Evolutionary conservation across 2,888 invertebrate genomes (phyloP).

Genomic region (Iselma pallidipennis): DNA sequence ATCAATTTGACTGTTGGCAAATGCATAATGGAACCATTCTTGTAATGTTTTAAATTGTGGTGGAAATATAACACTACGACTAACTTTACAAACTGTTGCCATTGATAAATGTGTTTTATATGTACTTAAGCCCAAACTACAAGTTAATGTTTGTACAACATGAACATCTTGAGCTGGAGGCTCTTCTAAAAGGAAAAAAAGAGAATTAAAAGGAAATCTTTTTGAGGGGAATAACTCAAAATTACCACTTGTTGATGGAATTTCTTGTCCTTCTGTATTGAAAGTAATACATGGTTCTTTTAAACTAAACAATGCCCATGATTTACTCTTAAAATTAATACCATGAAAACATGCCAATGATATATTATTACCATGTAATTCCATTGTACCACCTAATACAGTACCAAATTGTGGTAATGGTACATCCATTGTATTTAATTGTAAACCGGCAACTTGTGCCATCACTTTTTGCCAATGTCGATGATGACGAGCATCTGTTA

Average conservation of each 20-base stretch:
- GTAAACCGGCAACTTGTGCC: constrained; percentile 77
- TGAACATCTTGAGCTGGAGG: constrained; percentile 68
- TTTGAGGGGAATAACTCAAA: neutral
- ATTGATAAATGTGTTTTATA: constrained; percentile 80
- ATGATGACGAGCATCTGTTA: constrained; percentile 47
- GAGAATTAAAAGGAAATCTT: constrained; percentile 21
- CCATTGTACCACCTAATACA: constrained; percentile 85
- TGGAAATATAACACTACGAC: constrained; percentile 89
- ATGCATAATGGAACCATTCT: constrained; percentile 98
- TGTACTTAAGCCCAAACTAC: constrained; percentile 78
- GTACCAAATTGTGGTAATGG: constrained; percentile 75
- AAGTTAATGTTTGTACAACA: constrained; percentile 89
- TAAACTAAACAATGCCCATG: constrained; percentile 94
- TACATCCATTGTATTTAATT: constrained; percentile 72
- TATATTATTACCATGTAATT: constrained; percentile 86
- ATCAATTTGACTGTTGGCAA: constrained; percentile 92
- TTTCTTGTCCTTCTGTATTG: constrained; percentile 90
- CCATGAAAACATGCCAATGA: constrained; percentile 97
- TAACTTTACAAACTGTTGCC: constrained; percentile 93
- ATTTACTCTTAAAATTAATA: constrained; percentile 92
- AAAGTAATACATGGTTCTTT: constrained; percentile 92
- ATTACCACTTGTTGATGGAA: constrained; percentile 68
- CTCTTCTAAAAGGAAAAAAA: constrained; percentile 28
- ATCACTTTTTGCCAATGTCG: constrained; percentile 94
- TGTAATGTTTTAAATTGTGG: constrained; percentile 92